phyloP scores from a whole-genome alignment of 53 echinoderm and acorn worm genomes.

The Paelopatides confundens region DNA sequence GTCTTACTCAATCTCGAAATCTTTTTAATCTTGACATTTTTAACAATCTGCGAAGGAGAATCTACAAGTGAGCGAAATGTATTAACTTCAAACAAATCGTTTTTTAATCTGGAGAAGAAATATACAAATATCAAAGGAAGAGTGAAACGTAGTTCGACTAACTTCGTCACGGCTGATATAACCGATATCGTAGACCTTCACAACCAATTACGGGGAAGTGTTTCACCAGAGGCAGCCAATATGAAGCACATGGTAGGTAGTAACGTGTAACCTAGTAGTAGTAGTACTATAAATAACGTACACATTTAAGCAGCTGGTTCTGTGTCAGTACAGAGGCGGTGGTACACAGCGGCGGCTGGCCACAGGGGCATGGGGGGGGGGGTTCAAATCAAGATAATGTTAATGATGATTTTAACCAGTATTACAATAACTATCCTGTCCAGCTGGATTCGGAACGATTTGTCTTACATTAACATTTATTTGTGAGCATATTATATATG shows the following conservation, averaged over 20 bases:
- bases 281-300: too few relatives aligned
- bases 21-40: not conserved
- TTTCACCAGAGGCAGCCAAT: slow-evolving; percentile 71
- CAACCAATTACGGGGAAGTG: slow-evolving; percentile 55
- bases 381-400: too few relatives aligned
- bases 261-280: too few relatives aligned
- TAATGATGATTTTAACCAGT: too few relatives aligned
- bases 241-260: slow-evolving; percentile 76
- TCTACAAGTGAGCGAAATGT: not conserved
- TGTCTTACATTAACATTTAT: too few relatives aligned
- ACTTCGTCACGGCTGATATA: slow-evolving; percentile 44
- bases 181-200: slow-evolving; percentile 50
- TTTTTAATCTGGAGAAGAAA: not conserved
- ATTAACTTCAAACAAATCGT: slow-evolving; percentile 26
- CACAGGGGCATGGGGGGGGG: too few relatives aligned
- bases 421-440: too few relatives aligned
- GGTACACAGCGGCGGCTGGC: too few relatives aligned
- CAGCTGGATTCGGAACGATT: too few relatives aligned
- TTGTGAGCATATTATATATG: too few relatives aligned
- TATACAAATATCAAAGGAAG: not conserved
- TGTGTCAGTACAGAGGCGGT: too few relatives aligned
- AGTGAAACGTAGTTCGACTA: not conserved
- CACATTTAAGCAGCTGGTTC: too few relatives aligned
- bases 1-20: not conserved
- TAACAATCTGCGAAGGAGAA: not conserved